phyloP scores from a whole-genome alignment of 1,140 invertebrate species.

The Panagrolaimus sp. region DNA sequence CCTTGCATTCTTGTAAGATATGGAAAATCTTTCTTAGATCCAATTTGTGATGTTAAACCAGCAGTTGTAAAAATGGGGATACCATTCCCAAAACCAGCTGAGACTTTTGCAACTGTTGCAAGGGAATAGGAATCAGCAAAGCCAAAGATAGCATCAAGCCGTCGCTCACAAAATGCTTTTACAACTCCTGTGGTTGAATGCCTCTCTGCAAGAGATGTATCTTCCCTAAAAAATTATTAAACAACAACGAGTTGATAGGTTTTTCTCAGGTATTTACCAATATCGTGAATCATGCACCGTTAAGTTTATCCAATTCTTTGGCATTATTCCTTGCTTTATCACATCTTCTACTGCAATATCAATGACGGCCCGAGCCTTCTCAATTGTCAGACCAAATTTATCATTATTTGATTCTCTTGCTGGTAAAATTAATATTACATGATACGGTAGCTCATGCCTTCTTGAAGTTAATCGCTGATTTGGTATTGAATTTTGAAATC shows the following conservation, averaged over 20 bases:
- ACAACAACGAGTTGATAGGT: too few species aligned
- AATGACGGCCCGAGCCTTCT: slow-evolving; percentile 52
- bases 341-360: slow-evolving; percentile 56
- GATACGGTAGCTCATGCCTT: slow-evolving; percentile 35
- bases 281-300: slow-evolving; percentile 45
- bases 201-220: slow-evolving; percentile 45
- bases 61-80: slow-evolving; percentile 79
- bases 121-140: slow-evolving; percentile 84
- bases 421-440: slow-evolving; percentile 52
- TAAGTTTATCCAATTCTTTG: slow-evolving; percentile 47
- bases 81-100: slow-evolving; percentile 69
- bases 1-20: slow-evolving; percentile 79
- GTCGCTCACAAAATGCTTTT: slow-evolving; percentile 45
- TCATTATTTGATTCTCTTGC: slow-evolving; percentile 46
- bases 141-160: slow-evolving; percentile 65
- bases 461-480: neutral
- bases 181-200: neutral
- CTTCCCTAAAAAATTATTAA: too few species aligned
- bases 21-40: slow-evolving; percentile 67
- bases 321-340: slow-evolving; percentile 33
- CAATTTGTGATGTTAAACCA: slow-evolving; percentile 73
- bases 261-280: too few species aligned
- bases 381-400: slow-evolving; percentile 53
- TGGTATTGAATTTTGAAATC: too few species aligned
- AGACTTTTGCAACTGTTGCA: slow-evolving; percentile 78